phyloP scores from a whole-genome alignment of 1,140 invertebrate species.

The Pentalonia nigronervosa region DNA sequence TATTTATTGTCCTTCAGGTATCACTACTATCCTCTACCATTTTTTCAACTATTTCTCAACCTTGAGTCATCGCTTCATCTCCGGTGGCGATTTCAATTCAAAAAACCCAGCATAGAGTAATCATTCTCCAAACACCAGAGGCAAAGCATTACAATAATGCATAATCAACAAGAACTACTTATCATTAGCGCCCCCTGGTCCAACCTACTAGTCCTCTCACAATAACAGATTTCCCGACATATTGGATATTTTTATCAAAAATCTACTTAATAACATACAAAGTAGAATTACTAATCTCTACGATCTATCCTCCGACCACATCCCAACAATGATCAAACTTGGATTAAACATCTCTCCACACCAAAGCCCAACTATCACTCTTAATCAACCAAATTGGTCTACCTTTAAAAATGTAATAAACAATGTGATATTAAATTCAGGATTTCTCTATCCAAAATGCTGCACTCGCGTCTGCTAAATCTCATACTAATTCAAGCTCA shows the following conservation, averaged over 20 bases:
- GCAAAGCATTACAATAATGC: neutral
- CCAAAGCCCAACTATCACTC: too few species aligned
- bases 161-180: conserved; percentile 2
- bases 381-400: too few species aligned
- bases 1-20: neutral
- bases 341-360: too few species aligned
- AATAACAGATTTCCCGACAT: neutral
- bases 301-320: conserved; percentile 1
- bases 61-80: too few species aligned
- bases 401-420: too few species aligned
- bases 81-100: neutral
- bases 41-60: neutral
- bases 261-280: too few species aligned
- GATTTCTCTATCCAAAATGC: too few species aligned
- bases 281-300: conserved; percentile 18
- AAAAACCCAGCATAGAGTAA: conserved; percentile 28
- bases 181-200: neutral
- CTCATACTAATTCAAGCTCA: too few species aligned
- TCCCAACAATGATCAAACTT: too few species aligned
- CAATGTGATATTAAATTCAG: too few species aligned
- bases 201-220: neutral
- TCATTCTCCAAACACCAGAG: conserved; percentile 7
- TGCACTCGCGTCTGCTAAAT: too few species aligned
- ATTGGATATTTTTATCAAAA: conserved; percentile 27
- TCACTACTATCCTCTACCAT: neutral